Evolutionary conservation across 1,140 invertebrate species (phyloP).

Genomic region (Gryon sp.): DNA sequence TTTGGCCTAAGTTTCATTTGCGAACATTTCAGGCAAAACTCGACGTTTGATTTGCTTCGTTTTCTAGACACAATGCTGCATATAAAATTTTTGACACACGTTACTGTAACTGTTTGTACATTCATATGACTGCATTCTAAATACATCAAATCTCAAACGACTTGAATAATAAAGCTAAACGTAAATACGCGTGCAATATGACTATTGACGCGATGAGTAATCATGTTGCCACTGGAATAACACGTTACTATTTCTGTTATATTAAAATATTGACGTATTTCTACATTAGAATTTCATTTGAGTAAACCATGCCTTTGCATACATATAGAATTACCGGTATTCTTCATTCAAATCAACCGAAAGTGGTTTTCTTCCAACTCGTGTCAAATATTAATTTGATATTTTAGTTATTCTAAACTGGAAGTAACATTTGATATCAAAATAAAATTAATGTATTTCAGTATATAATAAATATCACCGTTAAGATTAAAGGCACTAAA

Average conservation of each 20-base stretch:
- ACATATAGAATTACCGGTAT: background rate
- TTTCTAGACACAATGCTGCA: constrained; percentile 1
- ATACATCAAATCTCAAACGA: constrained; percentile 33
- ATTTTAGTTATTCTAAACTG: too few relatives aligned
- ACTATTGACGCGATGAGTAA: constrained; percentile 9
- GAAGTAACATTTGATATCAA: too few relatives aligned
- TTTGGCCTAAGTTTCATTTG: constrained; percentile 9
- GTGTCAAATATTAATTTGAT: too few relatives aligned
- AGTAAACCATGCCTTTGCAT: background rate
- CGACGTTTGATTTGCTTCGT: constrained; percentile 13
- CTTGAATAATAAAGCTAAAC: constrained; percentile 27
- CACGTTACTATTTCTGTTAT: constrained; percentile 4
- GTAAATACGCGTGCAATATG: constrained; percentile 29
- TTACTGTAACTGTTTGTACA: constrained; percentile 19
- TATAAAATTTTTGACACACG: constrained; percentile 34
- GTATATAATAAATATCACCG: too few relatives aligned
- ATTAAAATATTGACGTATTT: too few relatives aligned
- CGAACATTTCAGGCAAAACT: background rate
- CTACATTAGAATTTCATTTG: too few relatives aligned
- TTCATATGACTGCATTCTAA: constrained; percentile 12
- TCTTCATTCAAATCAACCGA: too few relatives aligned
- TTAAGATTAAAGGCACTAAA: too few relatives aligned
- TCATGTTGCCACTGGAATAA: constrained; percentile 17
- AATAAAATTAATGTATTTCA: too few relatives aligned
- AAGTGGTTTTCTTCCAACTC: too few relatives aligned